These are phyloP conservation scores for Nesogale talazaci DNA, from an alignment of 2,113 vertebrate genomes.

Conservation along the genomic window DNA sequence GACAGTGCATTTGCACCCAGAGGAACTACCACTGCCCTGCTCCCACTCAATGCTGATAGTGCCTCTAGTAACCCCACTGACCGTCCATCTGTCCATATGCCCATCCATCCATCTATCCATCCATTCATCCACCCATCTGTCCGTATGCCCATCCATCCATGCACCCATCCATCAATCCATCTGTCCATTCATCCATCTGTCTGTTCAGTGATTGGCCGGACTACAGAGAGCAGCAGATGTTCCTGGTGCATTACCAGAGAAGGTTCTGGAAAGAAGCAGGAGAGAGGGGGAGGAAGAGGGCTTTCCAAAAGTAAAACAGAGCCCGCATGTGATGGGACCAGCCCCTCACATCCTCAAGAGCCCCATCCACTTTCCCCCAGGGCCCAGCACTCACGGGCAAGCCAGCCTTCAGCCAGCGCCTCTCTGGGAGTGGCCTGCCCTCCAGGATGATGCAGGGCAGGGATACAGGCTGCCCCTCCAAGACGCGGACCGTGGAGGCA, in stretches of 20 bases:
- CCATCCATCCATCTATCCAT: too few species aligned
- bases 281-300: background rate
- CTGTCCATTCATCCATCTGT: too few species aligned
- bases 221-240: too few species aligned
- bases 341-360: fast-evolving
- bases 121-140: too few species aligned
- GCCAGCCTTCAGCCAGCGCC: constrained; percentile 91
- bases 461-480: constrained; percentile 88
- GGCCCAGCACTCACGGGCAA: constrained; percentile 84
- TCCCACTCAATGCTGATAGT: too few species aligned
- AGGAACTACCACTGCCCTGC: too few species aligned
- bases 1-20: too few species aligned
- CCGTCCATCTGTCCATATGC: too few species aligned
- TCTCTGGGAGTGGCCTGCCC: constrained; percentile 90
- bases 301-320: background rate
- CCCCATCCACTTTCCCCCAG: fast-evolving
- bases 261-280: background rate
- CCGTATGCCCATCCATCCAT: too few species aligned
- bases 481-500: constrained; percentile 83
- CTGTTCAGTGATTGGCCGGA: too few species aligned
- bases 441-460: constrained; percentile 92
- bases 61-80: too few species aligned
- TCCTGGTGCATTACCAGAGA: background rate
- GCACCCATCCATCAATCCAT: too few species aligned
- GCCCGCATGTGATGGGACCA: fast-evolving